Base-by-base conservation (phyloP, 1,140 invertebrate genomes). In the Polypedilum pembai region DNA sequence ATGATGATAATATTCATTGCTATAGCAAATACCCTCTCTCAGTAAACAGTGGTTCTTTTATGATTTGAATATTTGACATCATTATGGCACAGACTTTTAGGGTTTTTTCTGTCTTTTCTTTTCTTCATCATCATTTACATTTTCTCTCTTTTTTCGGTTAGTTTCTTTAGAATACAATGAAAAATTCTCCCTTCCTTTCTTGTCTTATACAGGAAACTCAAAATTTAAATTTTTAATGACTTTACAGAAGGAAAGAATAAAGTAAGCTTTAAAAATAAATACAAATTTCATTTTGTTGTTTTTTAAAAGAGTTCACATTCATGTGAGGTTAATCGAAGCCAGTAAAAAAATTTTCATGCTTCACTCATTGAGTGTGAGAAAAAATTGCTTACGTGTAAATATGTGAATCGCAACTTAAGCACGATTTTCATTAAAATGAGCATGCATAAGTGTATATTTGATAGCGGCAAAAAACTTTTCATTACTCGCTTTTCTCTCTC, bases 21-120 rank as follows among this genome's bases (percentile, higher is more conserved):
- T 3, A 33, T 33, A 33, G 24, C 24, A 33, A 33, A 33, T 33
- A 33, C 24, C 24, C 24, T 33, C 5, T 33, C 5, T 33, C 8
- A 18, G 18, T 18, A 69, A 69, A 69, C 20, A 21, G 20, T 69
- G 65, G 17, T 56, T 17, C 24, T 56, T 69, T 69, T 69, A 69
- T 69, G 17, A 21, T 69, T 69, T 69, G 65, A 69, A 69, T 69
- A 69, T 69, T 69, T 69, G 65, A 69, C 65, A 69, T 69, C 65
- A 69, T 69, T 69, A 69, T 21, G 65, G 17, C 17, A 33, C 24
- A 18, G 65, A 69, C 20, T 69, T 10, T 69, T 10, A 69, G 10
- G 65, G 65, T 20, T 69, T 69, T 66, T 56, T 56, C 12, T 56
- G 3, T 56, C 45, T 56, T 15, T 45, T 15, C 8, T 15, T 17